phyloP scores from a whole-genome alignment of 2,797 vertebrate species.

The Acipenser transmontanus region DNA sequence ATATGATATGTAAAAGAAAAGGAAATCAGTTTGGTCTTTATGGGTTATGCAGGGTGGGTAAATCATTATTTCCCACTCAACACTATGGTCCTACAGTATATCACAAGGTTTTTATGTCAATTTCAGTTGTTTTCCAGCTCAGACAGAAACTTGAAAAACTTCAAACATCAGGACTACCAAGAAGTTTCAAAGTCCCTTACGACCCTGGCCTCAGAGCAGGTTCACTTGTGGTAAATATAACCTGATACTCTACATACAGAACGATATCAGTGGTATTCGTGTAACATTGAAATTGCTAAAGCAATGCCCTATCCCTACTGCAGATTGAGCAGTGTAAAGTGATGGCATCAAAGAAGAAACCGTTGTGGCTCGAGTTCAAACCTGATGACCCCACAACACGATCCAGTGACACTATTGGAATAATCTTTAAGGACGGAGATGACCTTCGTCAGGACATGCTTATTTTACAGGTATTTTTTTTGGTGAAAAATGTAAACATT shows the following conservation, averaged over 20 bases:
- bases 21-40: too few species aligned
- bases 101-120: slow-evolving; percentile 7
- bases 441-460: slow-evolving; percentile 97
- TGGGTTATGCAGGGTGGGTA: too few species aligned
- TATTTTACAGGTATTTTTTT: slow-evolving; percentile 80
- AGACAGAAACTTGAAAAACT: slow-evolving; percentile 89
- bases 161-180: slow-evolving; percentile 75
- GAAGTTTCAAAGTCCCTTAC: slow-evolving; percentile 88
- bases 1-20: too few species aligned
- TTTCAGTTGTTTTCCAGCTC: slow-evolving; percentile 81
- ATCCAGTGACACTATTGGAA: slow-evolving; percentile 88
- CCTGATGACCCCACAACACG: slow-evolving; percentile 83
- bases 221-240: slow-evolving; percentile 68
- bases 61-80: too few species aligned
- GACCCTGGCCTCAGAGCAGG: slow-evolving; percentile 93
- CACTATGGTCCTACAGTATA: too few species aligned
- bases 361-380: slow-evolving; percentile 93
- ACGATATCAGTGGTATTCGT: background rate
- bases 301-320: background rate
- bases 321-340: slow-evolving; percentile 97
- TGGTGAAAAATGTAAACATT: too few species aligned
- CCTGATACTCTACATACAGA: background rate
- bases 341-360: slow-evolving; percentile 98
- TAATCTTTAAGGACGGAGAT: slow-evolving; percentile 96
- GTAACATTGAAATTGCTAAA: background rate